phyloP scores from a whole-genome alignment of 2,113 vertebrate species.

The Epinephelus lanceolatus region DNA sequence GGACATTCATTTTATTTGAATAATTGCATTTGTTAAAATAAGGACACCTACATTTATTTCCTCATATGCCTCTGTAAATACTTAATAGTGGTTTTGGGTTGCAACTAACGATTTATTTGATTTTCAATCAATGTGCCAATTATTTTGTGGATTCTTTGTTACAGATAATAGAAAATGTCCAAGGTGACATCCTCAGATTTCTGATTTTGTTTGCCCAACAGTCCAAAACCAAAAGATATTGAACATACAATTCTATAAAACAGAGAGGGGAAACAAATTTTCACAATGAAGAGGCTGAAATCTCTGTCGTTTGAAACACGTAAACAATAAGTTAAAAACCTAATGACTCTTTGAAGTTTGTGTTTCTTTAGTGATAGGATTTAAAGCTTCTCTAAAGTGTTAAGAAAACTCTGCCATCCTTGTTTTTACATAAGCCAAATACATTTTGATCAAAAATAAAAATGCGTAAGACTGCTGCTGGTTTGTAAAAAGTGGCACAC shows the following conservation, averaged over 20 bases:
- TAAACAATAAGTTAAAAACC: background rate
- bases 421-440: background rate
- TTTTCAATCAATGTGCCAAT: background rate
- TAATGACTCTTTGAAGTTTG: background rate
- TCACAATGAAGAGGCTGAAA: background rate
- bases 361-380: background rate
- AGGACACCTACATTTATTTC: background rate
- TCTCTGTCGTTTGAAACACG: background rate
- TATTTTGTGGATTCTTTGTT: background rate
- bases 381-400: background rate
- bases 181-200: background rate
- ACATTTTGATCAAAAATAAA: background rate
- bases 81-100: background rate
- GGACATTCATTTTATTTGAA: background rate
- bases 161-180: background rate
- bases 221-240: background rate
- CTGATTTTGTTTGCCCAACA: background rate
- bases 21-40: background rate
- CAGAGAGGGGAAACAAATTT: background rate
- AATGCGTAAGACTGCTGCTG: background rate
- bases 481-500: background rate
- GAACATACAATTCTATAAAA: background rate
- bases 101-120: background rate
- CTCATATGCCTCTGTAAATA: background rate
- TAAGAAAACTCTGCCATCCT: background rate